Evolutionary conservation across 1,140 invertebrate species (phyloP), one percentile per base, ranked within the genome.

Genomic region (Vanessa atalanta): DNA sequence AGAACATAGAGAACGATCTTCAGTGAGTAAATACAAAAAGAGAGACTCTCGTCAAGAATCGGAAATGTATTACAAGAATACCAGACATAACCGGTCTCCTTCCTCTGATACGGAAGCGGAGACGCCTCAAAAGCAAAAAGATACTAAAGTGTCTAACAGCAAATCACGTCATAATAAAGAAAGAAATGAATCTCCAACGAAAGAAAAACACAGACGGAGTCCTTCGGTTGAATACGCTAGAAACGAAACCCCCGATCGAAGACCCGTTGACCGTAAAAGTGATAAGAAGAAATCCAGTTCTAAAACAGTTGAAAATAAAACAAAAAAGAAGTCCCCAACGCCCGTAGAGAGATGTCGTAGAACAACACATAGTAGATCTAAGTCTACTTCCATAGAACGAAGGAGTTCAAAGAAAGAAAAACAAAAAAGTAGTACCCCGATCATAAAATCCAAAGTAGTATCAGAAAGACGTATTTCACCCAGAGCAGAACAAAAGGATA

Each of bases 101-200:
- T 84, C 84, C 11, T 86, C 85, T 7, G 87, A 87, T 31, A 85
- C 86, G 5, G 88, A 88, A 65, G 26, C 74, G 13, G 87, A 91
- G 72, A 70, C 73, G n/a, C 67, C 79, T 14, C 76, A 78, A 37
- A 88, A 81, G 77, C 79, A 72, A 20, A 85, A 72, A 57, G 65
- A 66, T 16, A 85, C 80, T 15, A 89, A 85, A 76, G 47, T 61
- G n/a, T 51, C 72, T 47, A 90, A 83, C 79, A 83, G 48, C 43
- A 86, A 84, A 75, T 47, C 68, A 55, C 81, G 79, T 53, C 76
- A 82, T 66, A 65, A 82, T 48, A 88, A 83, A 76, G 84, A 85
- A 1, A 83, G 75, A 69, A 86, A 67, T 47, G 69, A 77, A 23
- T 78, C 78, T 23, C 77, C 80, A 37, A 14, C 73, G 6, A 78